phyloP scores from a whole-genome alignment of 2,888 invertebrate genomes.

The Drosophila prostipennis region DNA sequence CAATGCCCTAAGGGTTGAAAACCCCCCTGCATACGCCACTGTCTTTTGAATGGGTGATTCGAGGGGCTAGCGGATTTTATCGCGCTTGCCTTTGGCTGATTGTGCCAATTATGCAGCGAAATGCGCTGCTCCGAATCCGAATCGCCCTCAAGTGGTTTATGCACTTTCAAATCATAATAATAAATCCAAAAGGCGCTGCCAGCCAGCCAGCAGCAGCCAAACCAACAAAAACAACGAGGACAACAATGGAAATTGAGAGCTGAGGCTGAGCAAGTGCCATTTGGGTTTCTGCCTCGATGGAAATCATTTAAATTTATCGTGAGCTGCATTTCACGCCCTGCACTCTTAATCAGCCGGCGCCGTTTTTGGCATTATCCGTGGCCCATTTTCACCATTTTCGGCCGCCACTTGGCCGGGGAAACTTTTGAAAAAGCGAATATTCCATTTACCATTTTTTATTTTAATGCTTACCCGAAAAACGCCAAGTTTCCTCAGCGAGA shows the following conservation, averaged over 20 bases:
- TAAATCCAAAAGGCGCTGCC: slow-evolving; percentile 67
- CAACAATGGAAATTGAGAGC: slow-evolving; percentile 22
- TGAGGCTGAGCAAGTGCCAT: slow-evolving; percentile 60
- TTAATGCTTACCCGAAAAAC: slow-evolving; percentile 21
- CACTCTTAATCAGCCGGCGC: slow-evolving; percentile 71
- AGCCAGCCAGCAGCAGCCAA: slow-evolving; percentile 13
- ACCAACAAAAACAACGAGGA: slow-evolving; percentile 32
- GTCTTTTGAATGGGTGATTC: slow-evolving; percentile 6
- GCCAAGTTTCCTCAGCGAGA: slow-evolving; percentile 11
- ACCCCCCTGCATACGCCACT: slow-evolving; percentile 9
- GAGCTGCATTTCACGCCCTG: slow-evolving; percentile 72
- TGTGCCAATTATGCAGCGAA: slow-evolving; percentile 76
- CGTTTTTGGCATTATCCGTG: slow-evolving; percentile 58
- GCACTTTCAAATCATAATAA: slow-evolving; percentile 80
- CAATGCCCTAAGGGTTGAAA: neutral
- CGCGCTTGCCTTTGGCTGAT: slow-evolving; percentile 72
- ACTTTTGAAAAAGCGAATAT: slow-evolving; percentile 13
- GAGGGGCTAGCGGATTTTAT: slow-evolving; percentile 60
- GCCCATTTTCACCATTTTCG: slow-evolving; percentile 37
- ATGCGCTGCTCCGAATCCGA: slow-evolving; percentile 62
- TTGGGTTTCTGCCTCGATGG: slow-evolving; percentile 69
- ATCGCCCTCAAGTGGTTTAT: slow-evolving; percentile 77
- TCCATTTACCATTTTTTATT: slow-evolving; percentile 32
- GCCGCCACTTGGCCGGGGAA: slow-evolving; percentile 19
- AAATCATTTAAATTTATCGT: slow-evolving; percentile 75